Evolutionary conservation across 2,797 vertebrate species (phyloP).

Genomic region (Eupleurogrammus muticus): DNA sequence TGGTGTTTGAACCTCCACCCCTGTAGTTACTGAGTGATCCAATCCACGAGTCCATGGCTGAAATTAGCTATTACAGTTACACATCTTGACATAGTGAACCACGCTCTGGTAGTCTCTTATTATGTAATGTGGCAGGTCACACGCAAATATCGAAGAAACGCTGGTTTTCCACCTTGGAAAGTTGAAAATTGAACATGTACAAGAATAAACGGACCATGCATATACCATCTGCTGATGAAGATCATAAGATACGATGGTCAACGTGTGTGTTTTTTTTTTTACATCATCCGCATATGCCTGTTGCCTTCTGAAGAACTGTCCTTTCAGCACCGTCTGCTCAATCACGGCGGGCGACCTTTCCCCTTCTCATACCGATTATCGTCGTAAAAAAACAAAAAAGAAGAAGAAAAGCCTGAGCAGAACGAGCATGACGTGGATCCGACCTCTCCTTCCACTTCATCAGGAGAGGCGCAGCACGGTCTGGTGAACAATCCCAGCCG

Average conservation of each 20-base stretch:
- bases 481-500: constrained; percentile 72
- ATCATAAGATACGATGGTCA: not conserved
- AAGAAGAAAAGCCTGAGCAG: constrained; percentile 6
- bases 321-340: constrained; percentile 67
- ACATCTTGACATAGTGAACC: too few species aligned
- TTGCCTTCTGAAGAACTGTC: constrained; percentile 56
- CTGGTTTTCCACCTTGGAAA: too few species aligned
- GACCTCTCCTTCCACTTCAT: constrained; percentile 38
- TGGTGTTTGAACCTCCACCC: too few species aligned
- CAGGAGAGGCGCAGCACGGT: constrained; percentile 66
- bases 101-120: too few species aligned
- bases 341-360: not conserved
- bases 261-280: not conserved
- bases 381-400: too few species aligned
- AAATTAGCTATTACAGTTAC: too few species aligned
- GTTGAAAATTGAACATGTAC: too few species aligned
- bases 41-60: too few species aligned
- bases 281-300: not conserved
- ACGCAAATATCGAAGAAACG: too few species aligned
- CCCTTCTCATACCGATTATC: constrained; percentile 11
- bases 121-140: too few species aligned
- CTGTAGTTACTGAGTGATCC: too few species aligned
- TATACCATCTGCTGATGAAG: not conserved
- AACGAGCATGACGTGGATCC: constrained; percentile 26
- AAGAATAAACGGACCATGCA: not conserved